Conservation (phyloP, 2,888 invertebrate genomes). For the Apotomis turbidana region DNA sequence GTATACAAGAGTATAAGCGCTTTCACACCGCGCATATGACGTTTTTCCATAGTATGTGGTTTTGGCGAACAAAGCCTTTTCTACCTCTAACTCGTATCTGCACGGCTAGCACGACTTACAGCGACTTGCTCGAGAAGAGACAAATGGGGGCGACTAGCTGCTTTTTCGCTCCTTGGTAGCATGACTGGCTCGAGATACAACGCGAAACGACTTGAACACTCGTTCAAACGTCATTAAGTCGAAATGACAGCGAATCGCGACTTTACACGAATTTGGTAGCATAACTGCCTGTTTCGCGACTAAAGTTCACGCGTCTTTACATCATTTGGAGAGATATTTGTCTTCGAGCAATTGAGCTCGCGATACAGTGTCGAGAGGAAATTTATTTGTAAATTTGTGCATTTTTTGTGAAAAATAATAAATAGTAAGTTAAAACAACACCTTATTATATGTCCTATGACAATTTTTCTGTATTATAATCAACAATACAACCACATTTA, state of each 20-base stretch:
- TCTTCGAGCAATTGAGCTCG: not conserved
- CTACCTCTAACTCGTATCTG: no score
- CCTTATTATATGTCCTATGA: not conserved
- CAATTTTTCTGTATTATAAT: not conserved
- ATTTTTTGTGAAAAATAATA: not conserved
- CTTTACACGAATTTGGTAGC: not conserved
- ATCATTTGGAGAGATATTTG: not conserved
- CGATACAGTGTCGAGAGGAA: not conserved
- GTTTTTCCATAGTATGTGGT: not conserved
- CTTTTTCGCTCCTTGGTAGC: not conserved
- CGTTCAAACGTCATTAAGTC: not conserved
- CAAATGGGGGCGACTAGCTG: not conserved
- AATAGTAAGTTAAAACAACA: not conserved
- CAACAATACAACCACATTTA: not conserved
- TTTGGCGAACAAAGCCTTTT: slow-evolving; percentile 8
- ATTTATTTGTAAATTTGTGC: not conserved
- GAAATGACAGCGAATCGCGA: not conserved
- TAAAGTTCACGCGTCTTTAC: not conserved
- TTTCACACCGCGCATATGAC: no score
- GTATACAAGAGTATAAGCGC: no score
- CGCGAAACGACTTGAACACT: not conserved
- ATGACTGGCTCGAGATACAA: not conserved
- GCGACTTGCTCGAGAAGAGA: not conserved
- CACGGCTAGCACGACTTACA: not conserved
- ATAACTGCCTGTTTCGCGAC: slow-evolving; percentile 4